Conservation (phyloP, 2,888 invertebrate genomes). For the Catocala sponsa region DNA sequence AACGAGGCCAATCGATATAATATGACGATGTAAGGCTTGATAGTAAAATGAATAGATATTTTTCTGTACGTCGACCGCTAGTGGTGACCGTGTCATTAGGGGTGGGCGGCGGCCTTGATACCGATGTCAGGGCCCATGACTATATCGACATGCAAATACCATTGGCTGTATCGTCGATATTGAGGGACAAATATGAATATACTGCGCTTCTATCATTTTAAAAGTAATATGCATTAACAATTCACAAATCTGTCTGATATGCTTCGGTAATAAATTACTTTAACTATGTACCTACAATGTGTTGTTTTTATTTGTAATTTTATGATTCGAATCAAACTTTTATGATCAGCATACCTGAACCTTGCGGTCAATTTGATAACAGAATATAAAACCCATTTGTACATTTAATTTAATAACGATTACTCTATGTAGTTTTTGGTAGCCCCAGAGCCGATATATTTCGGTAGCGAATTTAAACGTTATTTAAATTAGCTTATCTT, state of each 20-base stretch:
- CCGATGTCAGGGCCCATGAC: conserved; percentile 50
- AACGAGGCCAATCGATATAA: conserved; percentile 65
- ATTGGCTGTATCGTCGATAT: conserved; percentile 27
- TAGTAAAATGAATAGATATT: conserved; percentile 48
- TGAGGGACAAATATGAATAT: conserved; percentile 4
- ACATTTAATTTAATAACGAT: too few species aligned
- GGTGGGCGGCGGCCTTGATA: conserved; percentile 55
- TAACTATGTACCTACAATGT: background rate
- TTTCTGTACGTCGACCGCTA: conserved; percentile 32
- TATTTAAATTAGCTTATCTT: too few species aligned
- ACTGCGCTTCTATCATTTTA: background rate
- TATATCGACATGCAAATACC: conserved; percentile 38
- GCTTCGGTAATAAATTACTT: conserved; percentile 4
- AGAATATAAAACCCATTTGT: background rate
- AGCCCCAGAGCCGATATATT: too few species aligned
- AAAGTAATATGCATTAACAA: conserved; percentile 3
- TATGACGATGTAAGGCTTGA: conserved; percentile 51
- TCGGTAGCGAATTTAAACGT: too few species aligned
- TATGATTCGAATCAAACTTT: background rate
- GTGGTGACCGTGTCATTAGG: conserved; percentile 54
- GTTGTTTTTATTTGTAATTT: conserved; percentile 14
- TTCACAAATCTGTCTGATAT: conserved; percentile 4
- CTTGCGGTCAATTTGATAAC: background rate
- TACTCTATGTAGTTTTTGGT: too few species aligned
- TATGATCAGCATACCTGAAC: background rate